phyloP scores from a whole-genome alignment of 92 coral and sea anemone genomes.

The Parazoanthus darwini region DNA sequence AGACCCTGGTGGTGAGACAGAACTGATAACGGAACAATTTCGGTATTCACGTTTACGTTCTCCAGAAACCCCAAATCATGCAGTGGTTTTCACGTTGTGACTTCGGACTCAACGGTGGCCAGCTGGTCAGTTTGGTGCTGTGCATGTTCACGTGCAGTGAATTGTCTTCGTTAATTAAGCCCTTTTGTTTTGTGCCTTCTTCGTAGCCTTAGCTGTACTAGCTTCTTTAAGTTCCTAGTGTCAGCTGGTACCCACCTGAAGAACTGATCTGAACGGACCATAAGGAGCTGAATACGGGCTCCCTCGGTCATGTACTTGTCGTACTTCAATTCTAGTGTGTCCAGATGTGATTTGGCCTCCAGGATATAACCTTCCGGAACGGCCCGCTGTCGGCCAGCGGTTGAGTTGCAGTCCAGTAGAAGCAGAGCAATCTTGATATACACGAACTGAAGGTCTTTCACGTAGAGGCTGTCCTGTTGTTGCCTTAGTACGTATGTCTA shows the following conservation, averaged over 20 bases:
- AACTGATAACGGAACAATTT: no score
- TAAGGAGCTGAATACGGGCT: slow-evolving; percentile 25
- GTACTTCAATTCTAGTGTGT: neutral
- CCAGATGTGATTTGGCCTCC: slow-evolving; percentile 40
- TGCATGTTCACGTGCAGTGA: no score
- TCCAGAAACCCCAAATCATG: no score
- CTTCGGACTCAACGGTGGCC: no score
- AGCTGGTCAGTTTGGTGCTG: no score
- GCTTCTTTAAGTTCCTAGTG: no score
- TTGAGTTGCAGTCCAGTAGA: slow-evolving; percentile 39
- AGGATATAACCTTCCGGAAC: slow-evolving; percentile 24
- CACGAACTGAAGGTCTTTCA: neutral
- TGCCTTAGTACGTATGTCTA: neutral
- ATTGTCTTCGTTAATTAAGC: no score
- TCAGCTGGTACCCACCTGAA: slow-evolving; percentile 10
- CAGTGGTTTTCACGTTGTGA: no score
- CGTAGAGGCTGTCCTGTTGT: neutral
- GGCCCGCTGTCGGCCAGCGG: slow-evolving; percentile 19
- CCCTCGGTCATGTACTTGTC: neutral
- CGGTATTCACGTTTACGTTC: no score
- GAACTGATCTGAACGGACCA: slow-evolving; percentile 46
- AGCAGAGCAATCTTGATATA: slow-evolving; percentile 22
- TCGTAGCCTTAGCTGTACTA: no score
- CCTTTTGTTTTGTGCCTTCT: no score
- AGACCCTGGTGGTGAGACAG: no score